Evolutionary conservation across 2,888 invertebrate species (phyloP), one percentile per base, ranked within the genome.

Genomic region (Pyrrhosoma nymphula): DNA sequence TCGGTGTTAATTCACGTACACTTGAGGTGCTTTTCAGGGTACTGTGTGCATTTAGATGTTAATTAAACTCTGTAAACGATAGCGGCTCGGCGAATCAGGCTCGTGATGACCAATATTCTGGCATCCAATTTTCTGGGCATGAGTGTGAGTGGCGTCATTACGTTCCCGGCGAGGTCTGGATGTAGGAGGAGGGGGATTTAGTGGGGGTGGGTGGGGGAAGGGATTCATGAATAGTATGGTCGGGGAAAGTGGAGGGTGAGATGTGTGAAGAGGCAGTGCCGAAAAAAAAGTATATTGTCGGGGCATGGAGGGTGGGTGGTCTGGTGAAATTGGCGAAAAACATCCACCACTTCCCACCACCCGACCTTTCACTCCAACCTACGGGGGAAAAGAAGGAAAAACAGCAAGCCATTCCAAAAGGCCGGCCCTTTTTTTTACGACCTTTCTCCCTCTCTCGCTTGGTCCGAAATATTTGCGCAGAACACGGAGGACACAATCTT

Each of bases 391-490:
- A 82, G 16, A n/a, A n/a, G n/a, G n/a, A n/a, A n/a, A n/a, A n/a
- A 82, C 16, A 35, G 10, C 6, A 20, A 82, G 16, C 82, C 35
- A 35, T 82, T 82, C 35, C 82, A 35, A 20, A 60, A 30, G 82
- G 82, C 35, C 30, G 47, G 39, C 60, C 20, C 16, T 56, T 56
- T 93, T 47, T 93, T 89, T 75, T 93, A 93, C 69, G 93, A 69
- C 93, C 69, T 47, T 60, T 60, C 18, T 20, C 60, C 8, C 47
- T 47, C 47, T 47, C 47, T 47, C 69, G 93, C 47, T n/a, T 35
- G 30, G 35, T 75, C 47, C 93, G 93, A 93, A 93, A 93, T 93
- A 93, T 93, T 93, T 93, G 93, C 75, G 55, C 69, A 16, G 93
- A 26, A 63, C 93, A 35, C 93, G 69, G 47, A 55, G 69, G 47